These are phyloP conservation scores for Leptodactylus fuscus DNA, from an alignment of 2,113 vertebrate genomes.

Conservation along the genomic window DNA sequence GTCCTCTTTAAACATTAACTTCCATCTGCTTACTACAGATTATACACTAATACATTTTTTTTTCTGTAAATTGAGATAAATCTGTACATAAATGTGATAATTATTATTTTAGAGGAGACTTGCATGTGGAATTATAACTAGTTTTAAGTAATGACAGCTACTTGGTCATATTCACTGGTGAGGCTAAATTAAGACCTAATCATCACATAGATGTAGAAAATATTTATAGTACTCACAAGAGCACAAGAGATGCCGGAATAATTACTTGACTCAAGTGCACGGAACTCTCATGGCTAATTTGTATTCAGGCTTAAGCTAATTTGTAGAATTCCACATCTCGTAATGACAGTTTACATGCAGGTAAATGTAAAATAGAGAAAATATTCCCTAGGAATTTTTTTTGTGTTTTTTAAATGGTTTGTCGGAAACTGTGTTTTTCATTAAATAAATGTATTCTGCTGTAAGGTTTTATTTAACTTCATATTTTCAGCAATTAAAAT, in stretches of 20 bases:
- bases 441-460: background rate
- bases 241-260: background rate
- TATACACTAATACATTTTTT: background rate
- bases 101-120: background rate
- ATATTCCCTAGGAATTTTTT: constrained; percentile 1
- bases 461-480: background rate
- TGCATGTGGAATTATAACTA: background rate
- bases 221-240: constrained; percentile 22
- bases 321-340: background rate
- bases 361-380: background rate
- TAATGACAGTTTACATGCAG: background rate
- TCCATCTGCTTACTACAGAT: background rate
- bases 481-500: background rate
- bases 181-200: constrained; percentile 26
- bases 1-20: too few relatives aligned
- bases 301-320: background rate
- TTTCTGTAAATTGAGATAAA: background rate
- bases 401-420: too few relatives aligned
- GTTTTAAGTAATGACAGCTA: background rate
- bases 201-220: constrained; percentile 8
- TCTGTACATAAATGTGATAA: background rate
- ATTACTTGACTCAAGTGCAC: constrained; percentile 10
- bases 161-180: constrained; percentile 12
- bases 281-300: background rate
- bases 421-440: background rate